Base-by-base conservation (phyloP, 1,140 invertebrate genomes). In the Diprion similis region DNA sequence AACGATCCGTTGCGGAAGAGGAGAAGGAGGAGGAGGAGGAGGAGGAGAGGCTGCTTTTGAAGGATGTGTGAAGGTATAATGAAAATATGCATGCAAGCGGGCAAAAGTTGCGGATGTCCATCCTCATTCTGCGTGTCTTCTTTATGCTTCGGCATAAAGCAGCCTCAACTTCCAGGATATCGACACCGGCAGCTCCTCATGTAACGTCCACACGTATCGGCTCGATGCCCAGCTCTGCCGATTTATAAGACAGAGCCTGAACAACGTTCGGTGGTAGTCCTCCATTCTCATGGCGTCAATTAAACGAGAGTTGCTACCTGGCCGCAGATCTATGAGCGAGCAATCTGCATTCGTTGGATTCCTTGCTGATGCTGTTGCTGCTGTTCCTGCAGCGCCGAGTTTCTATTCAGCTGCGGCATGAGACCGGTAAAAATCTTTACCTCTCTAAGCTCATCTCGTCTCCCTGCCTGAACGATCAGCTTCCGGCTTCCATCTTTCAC, bases 221-320 rank as follows among this genome's bases (percentile, higher is more conserved):
- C 9, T 59, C 51, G 51, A 13, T 59, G 51, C 51, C 11, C 51
- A 9, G 51, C 11, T 59, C 51, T 59, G 9, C 51, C 11, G 51
- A 59, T 59, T 15, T 15, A 11, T 13, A 68, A 17, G 18, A 7
- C 18, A 19, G 15, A 68, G 66, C 13, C 4, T 18, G 66, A 15
- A 68, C 66, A 45, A 18, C 59, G 17, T 80, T 75, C 79, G 72
- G 76, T 75, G 78, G 79, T 80, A 37, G 24, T 37, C 24, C 24
- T 37, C 24, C 2, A 37, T 37, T 82, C 79, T 81, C 24, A 37
- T 78, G 78, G 79, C 79, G 79, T 82, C 81, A 82, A 82, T 82
- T 82, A 82, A 82, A 79, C 77, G 80, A 82, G 81, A 82, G 76
- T 82, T 81, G 81, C 79, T 79, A 81, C 79, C 81, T 79, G 80